These are phyloP conservation scores for Arge pagana DNA, from an alignment of 2,888 invertebrate genomes.

Conservation along the genomic window DNA sequence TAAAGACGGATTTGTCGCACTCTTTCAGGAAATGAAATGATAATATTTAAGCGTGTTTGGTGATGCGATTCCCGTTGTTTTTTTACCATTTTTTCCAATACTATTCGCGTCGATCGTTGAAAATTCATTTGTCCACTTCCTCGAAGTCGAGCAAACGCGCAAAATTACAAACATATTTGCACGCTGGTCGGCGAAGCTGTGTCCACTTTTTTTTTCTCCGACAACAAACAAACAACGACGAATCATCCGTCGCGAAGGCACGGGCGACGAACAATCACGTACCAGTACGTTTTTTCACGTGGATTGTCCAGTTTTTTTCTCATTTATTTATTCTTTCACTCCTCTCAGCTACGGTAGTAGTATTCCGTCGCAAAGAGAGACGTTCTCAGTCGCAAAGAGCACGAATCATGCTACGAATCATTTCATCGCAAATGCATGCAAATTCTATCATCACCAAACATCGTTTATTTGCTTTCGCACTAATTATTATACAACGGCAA, in stretches of 20 bases:
- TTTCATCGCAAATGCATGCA: constrained; percentile 5
- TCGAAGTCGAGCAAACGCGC: too few relatives aligned
- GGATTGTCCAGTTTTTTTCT: too few relatives aligned
- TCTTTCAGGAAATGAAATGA: constrained; percentile 25
- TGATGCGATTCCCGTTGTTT: constrained; percentile 36
- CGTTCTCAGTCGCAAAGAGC: too few relatives aligned
- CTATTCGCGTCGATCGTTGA: too few relatives aligned
- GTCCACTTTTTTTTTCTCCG: background rate
- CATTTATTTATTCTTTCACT: too few relatives aligned
- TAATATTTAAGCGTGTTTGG: constrained; percentile 49
- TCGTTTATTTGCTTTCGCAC: constrained; percentile 54
- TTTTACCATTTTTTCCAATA: too few relatives aligned
- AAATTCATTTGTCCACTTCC: too few relatives aligned
- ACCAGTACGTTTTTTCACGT: constrained; percentile 50
- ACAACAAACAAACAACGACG: background rate
- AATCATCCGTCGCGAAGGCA: background rate
- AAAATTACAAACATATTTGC: background rate
- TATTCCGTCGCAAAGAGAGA: too few relatives aligned
- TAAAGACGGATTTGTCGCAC: constrained; percentile 50
- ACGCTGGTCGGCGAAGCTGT: constrained; percentile 5
- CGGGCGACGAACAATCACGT: constrained; percentile 29
- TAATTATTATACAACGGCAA: constrained; percentile 40
- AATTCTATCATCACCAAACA: constrained; percentile 49
- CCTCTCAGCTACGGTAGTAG: too few relatives aligned
- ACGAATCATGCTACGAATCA: too few relatives aligned